phyloP scores from a whole-genome alignment of 2,888 invertebrate genomes.

The Aleiodes alternator region DNA sequence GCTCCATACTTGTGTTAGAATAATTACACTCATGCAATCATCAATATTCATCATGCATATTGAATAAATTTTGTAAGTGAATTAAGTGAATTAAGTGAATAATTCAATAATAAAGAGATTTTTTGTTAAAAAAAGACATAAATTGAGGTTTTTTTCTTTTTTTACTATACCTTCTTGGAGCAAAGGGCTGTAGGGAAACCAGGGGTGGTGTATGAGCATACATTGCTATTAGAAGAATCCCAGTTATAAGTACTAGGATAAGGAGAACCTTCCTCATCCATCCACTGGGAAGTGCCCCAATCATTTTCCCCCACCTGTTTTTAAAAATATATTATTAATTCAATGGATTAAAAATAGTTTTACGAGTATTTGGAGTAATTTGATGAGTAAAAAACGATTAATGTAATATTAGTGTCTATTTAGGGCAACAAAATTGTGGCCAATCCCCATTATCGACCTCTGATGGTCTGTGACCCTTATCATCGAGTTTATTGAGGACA shows the following conservation, averaged over 20 bases:
- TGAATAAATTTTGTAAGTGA: neutral
- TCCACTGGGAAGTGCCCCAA: conserved; percentile 77
- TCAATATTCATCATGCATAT: conserved; percentile 30
- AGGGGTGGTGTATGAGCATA: conserved; percentile 74
- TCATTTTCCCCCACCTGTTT: conserved; percentile 70
- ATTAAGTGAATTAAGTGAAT: neutral
- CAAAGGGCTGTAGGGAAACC: conserved; percentile 71
- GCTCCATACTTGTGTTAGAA: conserved; percentile 63
- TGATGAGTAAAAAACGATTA: neutral
- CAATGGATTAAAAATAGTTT: too few relatives aligned
- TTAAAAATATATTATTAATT: too few relatives aligned
- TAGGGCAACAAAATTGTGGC: conserved; percentile 46
- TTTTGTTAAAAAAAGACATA: conserved; percentile 7
- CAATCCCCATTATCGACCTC: conserved; percentile 51
- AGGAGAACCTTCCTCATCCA: conserved; percentile 78
- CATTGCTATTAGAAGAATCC: conserved; percentile 77
- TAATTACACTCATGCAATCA: conserved; percentile 33
- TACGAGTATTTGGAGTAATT: neutral
- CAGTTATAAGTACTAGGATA: conserved; percentile 77
- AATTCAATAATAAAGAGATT: neutral
- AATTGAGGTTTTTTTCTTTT: neutral
- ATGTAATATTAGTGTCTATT: conserved; percentile 40
- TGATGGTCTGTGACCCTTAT: conserved; percentile 20
- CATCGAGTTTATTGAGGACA: conserved; percentile 40
- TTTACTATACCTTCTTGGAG: conserved; percentile 67